Base-by-base conservation (phyloP, 2,113 vertebrate species). In the Neodontobutis hainanensis region DNA sequence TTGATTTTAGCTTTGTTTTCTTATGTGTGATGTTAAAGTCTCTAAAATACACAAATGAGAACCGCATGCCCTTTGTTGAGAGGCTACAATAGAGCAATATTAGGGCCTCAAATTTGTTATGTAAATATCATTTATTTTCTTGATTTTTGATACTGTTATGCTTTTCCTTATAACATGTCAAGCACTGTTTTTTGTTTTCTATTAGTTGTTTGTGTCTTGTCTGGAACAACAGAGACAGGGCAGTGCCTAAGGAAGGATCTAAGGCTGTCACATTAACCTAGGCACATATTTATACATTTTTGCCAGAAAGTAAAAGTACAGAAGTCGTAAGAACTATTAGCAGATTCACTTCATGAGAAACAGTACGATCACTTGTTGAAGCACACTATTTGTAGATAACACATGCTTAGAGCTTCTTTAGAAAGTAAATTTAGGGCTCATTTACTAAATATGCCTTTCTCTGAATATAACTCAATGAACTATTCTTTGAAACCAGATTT, bases 391-490 rank as follows among this genome's bases (percentile, higher is more conserved):
- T 4, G 34, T 36, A 34, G 52, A 55, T 55, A 38, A 55, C 36
- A 55, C 52, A n/a, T 36, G 52, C 32, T 55, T 55, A 55, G 52
- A 36, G 34, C 35, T 55, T 36, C 12, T 55, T 34, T 14, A 5
- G 34, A 55, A 55, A 55, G 52, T 55, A 27, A 27, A 3, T 55
- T 38, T 36, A 55, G 52, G 35, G 52, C 52, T 55, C 52, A 55
- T 55, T 55, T 55, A 55, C 52, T 55, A 34, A 55, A 53, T 53
- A 27, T 27, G 1, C 3, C 19, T 27, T 12, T 35, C 11, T 36
- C 32, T 14, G 11, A 53, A 55, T 55, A 55, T 14, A 55, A 55
- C 52, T 55, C 52, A 55, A 55, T 55, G 52, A 14, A 55, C 34
- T 36, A 36, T 4, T 7, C 11, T 53, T 36, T 55, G 11, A 38